Percentiles rank a stretch among this genome's conserved stretches.
Conservation (phyloP, 2,113 vertebrate species). For the Cichladusa arquata region DNA sequence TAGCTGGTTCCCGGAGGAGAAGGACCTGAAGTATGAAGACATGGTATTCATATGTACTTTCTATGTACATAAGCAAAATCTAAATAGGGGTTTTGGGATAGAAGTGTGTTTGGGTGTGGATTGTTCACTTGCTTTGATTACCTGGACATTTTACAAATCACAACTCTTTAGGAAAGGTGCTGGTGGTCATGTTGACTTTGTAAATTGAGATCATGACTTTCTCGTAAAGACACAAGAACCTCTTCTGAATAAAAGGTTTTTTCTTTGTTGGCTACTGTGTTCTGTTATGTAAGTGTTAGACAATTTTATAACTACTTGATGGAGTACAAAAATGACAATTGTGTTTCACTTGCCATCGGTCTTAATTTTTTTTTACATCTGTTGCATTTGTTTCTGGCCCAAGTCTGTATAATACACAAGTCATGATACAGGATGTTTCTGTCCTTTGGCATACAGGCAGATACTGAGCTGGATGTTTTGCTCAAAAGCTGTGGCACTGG, state of each 20-base stretch:
- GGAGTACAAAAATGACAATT: neutral
- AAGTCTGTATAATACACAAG: neutral
- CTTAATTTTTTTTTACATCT: neutral
- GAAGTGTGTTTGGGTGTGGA: neutral
- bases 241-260: conserved; percentile 46
- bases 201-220: conserved; percentile 57
- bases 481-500: neutral
- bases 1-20: conserved; percentile 97
- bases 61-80: neutral
- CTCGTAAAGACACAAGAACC: conserved; percentile 1
- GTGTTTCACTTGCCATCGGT: neutral
- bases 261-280: neutral
- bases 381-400: neutral
- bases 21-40: conserved; percentile 88
- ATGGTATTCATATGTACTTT: neutral
- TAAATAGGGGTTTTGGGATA: neutral
- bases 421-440: neutral
- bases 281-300: neutral
- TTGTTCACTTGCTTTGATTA: neutral
- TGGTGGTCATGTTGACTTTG: conserved; percentile 16
- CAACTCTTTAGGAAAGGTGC: neutral
- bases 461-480: neutral
- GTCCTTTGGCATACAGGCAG: neutral
- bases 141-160: conserved; percentile 13
- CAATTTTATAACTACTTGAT: neutral